Percentiles rank a stretch among this genome's conserved stretches.
These are phyloP conservation scores for Rhamnusium bicolor DNA, from an alignment of 2,888 invertebrate genomes.

Conservation along the genomic window DNA sequence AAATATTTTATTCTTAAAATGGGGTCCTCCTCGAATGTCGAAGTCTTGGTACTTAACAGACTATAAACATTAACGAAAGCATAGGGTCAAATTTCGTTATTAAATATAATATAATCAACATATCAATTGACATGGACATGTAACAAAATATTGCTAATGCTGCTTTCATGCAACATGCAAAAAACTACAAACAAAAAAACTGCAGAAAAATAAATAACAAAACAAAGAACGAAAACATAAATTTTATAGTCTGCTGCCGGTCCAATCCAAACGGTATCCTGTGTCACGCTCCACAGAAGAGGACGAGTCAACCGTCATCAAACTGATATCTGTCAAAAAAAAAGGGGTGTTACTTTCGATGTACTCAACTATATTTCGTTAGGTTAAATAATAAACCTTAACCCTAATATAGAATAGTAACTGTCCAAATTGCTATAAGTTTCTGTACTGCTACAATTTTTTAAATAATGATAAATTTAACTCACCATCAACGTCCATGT, in stretches of 20 bases:
- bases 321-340: not conserved
- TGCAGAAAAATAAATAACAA: not conserved
- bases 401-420: not conserved
- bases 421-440: not conserved
- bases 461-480: not conserved
- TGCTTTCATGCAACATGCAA: no score
- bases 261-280: not conserved
- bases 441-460: not conserved
- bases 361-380: not conserved
- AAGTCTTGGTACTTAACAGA: no score
- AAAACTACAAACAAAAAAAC: no score
- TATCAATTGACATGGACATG: no score
- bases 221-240: not conserved
- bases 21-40: no score
- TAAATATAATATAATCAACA: no score
- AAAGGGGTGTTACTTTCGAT: not conserved
- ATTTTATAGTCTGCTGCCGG: constrained; percentile 6
- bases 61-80: no score
- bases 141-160: no score
- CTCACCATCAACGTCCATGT: constrained; percentile 18
- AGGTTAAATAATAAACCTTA: no score
- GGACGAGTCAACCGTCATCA: constrained; percentile 6
- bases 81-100: no score
- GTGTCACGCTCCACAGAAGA: constrained; percentile 1
- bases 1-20: no score